Base-by-base conservation (phyloP, 2,113 vertebrate genomes). In the Austrofundulus limnaeus region DNA sequence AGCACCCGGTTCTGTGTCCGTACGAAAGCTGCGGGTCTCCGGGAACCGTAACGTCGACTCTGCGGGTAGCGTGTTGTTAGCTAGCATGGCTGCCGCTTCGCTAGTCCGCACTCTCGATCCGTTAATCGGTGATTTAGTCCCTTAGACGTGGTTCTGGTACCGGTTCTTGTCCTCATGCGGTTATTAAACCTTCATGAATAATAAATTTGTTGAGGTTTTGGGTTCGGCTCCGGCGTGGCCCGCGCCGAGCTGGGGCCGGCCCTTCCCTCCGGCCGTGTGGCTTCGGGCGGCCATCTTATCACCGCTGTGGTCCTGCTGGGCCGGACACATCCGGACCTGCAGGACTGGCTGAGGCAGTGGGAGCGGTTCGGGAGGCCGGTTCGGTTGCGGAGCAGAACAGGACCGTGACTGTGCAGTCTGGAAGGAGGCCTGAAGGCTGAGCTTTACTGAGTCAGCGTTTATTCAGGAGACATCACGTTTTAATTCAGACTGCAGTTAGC, bases 251-350 rank as follows among this genome's bases (percentile, higher is more conserved):
- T 1, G 73, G 58, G 55, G 31, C 50, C 58, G 52, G 70, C 42
- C 54, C 59, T 43, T 61, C 31, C 71, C 65, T 7, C 53, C 56
- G 80, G 78, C 85, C 70, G 72, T 82, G 77, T 77, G 79, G 72
- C 81, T 55, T 61, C 49, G 62, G 82, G 85, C 85, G 78, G 87
- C 87, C 82, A 89, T 89, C 81, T 89, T 89, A 61, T 20, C 2
- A 43, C 4, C 34, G 64, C 72, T 46, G 60, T 20, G 48, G 43
- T 66, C 38, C 60, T 5, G 42, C 53, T 8, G n/a, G 39, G 14
- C 72, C 39, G 47, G 14, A 5, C 12, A 10, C 28, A 46, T 28
- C 50, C 39, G 11, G 41, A 17, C 48, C 28, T 2, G 24, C 19
- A 7, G 58, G 21, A 24, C 28, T 15, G 41, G 25, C 17, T 9